Evolutionary conservation across 2,888 invertebrate species (phyloP).

Genomic region (Eilema sororculum): DNA sequence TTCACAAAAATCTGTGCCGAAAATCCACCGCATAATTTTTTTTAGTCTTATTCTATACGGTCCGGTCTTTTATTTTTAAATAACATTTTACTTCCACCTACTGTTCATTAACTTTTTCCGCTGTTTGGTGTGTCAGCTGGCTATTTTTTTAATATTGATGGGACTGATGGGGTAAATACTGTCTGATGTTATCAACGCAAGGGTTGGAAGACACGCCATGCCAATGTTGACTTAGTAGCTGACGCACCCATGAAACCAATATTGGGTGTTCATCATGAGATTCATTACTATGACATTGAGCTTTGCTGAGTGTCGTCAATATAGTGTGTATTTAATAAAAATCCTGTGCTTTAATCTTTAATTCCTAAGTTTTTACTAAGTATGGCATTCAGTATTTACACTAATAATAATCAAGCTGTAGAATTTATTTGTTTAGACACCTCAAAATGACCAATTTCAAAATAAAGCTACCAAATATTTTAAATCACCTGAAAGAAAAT

Average conservation of each 20-base stretch:
- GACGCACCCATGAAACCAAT: not conserved
- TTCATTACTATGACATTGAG: not conserved
- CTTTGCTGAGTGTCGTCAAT: not conserved
- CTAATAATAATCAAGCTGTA: no score
- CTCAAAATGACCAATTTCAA: not conserved
- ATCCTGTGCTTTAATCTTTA: not conserved
- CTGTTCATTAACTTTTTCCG: not conserved
- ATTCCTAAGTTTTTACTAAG: no score
- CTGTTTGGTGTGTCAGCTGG: not conserved
- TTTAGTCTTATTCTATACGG: no score
- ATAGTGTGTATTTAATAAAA: not conserved
- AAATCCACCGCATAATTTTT: no score
- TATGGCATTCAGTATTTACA: no score
- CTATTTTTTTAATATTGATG: not conserved
- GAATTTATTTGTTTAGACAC: no score
- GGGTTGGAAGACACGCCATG: not conserved
- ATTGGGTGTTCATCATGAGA: not conserved
- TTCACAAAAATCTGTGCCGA: no score
- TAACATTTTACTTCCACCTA: not conserved
- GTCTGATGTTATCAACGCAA: not conserved
- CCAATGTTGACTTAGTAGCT: not conserved
- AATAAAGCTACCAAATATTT: conserved; percentile 22
- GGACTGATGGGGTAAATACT: not conserved
- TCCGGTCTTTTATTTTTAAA: no score
- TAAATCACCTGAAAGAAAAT: conserved; percentile 31